Evolutionary conservation across 2,888 invertebrate species (phyloP), one percentile per base, ranked within the genome.

Genomic region (Isotomurus palustris): DNA sequence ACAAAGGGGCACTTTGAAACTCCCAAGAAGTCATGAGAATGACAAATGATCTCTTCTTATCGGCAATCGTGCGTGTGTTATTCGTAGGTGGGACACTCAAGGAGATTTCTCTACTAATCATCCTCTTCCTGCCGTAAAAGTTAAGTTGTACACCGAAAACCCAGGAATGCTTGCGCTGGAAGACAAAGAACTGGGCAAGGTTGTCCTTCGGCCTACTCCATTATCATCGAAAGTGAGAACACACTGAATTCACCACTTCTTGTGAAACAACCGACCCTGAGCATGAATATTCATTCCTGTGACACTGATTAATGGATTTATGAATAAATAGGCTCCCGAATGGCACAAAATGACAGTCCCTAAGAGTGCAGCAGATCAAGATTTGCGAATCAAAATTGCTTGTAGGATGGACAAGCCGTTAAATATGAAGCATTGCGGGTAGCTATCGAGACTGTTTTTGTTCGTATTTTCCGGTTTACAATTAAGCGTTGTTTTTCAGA

Each of bases 401-500:
- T 94, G 97, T 74, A 82, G 96, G 66, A 95, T 99, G 87, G 99
- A 99, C 75, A 97, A 96, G 75, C 99, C 99, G 12, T 82, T 95
- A 65, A 99, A 99, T 76, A 92, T 99, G 91, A 99, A 99, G 75
- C 97, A 99, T 76, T 97, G 97, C 76, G 95, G 95, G 83, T 88
- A 77, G 77, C 82, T 51, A 35, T 38, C 5, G 17, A n/a, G 29
- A 14, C 12, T 8, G 8, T 44, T 27, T 47, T 47, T 43, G 43
- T 21, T 36, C 24, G 41, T 24, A 21, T n/a, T n/a, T n/a, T n/a
- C n/a, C n/a, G n/a, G n/a, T n/a, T n/a, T n/a, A n/a, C n/a, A n/a
- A n/a, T n/a, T n/a, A n/a, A n/a, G n/a, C n/a, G n/a, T n/a, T n/a
- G n/a, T n/a, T n/a, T 62, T 70, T 21, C 74, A 88, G 88, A 4